A percentile compares a stretch with the other conserved stretches of the same genome.
phyloP scores from a whole-genome alignment of 2,797 vertebrate species.

The Babyrousa celebensis region DNA sequence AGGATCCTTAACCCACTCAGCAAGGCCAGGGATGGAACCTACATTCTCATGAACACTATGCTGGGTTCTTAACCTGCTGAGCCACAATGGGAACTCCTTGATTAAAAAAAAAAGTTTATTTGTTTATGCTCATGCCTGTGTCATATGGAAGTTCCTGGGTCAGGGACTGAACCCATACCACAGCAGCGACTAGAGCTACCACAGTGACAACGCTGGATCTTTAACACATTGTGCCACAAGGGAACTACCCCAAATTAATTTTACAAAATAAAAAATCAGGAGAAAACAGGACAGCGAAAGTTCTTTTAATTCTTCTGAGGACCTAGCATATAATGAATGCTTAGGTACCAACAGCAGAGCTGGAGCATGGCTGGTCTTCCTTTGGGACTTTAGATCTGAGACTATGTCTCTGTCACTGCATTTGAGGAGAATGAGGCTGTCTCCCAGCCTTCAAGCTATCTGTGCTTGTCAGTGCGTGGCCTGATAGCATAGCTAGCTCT shows the following conservation, averaged over 20 bases:
- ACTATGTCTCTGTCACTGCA: neutral
- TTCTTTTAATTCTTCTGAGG: neutral
- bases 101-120: too few relatives aligned
- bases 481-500: slow-evolving; percentile 4
- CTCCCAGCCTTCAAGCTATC: neutral
- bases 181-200: too few relatives aligned
- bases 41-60: too few relatives aligned
- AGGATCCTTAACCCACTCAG: too few relatives aligned
- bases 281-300: neutral
- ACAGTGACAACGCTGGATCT: too few relatives aligned
- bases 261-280: neutral
- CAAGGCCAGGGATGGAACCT: too few relatives aligned
- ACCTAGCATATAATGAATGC: neutral
- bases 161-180: too few relatives aligned
- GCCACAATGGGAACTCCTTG: too few relatives aligned
- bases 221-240: too few relatives aligned
- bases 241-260: neutral
- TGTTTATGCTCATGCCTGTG: too few relatives aligned
- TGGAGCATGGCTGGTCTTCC: neutral
- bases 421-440: neutral
- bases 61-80: too few relatives aligned
- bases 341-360: neutral
- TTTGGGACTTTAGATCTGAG: neutral
- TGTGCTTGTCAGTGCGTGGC: slow-evolving; percentile 21
- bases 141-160: too few relatives aligned